Base-by-base conservation (phyloP, 92 coral and sea anemone genomes). In the Galaxea fascicularis region DNA sequence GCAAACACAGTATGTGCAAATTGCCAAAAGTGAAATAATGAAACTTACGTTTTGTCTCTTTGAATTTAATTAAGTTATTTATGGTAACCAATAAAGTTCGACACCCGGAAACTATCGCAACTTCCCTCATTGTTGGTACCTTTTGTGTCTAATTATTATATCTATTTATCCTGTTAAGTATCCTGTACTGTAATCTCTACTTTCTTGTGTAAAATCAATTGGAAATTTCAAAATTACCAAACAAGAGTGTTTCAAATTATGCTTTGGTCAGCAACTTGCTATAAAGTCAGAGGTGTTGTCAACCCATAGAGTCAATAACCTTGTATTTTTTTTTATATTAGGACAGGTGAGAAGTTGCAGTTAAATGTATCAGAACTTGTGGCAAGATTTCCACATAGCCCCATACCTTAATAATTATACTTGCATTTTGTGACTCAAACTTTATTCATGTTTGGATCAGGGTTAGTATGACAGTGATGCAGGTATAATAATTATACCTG, bases 41-140 rank as follows among this genome's bases (percentile, higher is more conserved):
- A 25, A 52, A 22, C 14, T 49, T 11, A 35, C 29, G 29, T 39
- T n/a, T 29, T 12, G 15, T 45, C 26, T 44, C 14, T 12, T 47
- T 77, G 53, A 31, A 60, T 11, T n/a, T 7, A 58, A 20, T 58
- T 20, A 21, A 25, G n/a, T 78, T 13, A 16, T 13, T 65, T 70
- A 25, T 22, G 1, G 15, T 15, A 13, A 41, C 15, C 8, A 29
- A 15, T 4, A 3, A 12, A 4, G 62, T 47, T 65, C 46, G 44
- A 30, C 68, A 82, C 86, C 78, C 86, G 86, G 86, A 82, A 82
- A 82, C 59, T 10, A 16, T 20, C 22, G 52, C 16, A 70, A 22
- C 49, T 31, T 68, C 10, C 78, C 58, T 26, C 11, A 12, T 20
- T 12, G 35, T 25, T 78, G 57, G 58, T 52, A 27, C 35, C 25